Evolutionary conservation across 92 coral and sea anemone genomes (phyloP), one percentile per base, ranked within the genome.

Genomic region (Palythoa grandiflora): DNA sequence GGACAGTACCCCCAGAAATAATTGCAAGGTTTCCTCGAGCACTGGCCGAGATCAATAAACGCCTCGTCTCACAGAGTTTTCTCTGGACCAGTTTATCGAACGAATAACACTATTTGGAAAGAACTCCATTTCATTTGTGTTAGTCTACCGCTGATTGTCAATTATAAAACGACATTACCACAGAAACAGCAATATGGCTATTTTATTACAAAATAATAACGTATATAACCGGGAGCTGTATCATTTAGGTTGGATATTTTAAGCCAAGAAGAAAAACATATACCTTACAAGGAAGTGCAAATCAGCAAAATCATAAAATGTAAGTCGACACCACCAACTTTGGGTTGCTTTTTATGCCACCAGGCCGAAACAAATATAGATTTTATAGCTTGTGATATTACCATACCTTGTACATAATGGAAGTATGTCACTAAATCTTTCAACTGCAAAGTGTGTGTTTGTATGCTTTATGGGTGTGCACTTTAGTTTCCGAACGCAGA

Each of bases 81-180:
- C n/a, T 81, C 53, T 81, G 86, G 86, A 83, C 55, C 86, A 74
- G 54, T 35, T 91, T 91, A 17, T 81, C 61, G 21, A 81, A 66
- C 13, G 86, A 81, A 51, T 66, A 37, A 81, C 14, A 21, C 6
- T 16, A 63, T 59, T n/a, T 13, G 35, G 20, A 1, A 63, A 63
- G 20, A 63, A 16, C 37, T 3, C 6, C 35, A 21, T 5, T n/a
- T n/a, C 9, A n/a, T 21, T 63, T 63, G 70, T 1, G 5, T 17
- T 63, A 3, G 9, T 63, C 20, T 10, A 54, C 17, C 10, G 61
- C 61, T 54, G 10, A 7, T 0, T 3, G 61, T 54, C 3, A 15
- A 54, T 15, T 54, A 1, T 54, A 0, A 15, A 54, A 54, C 65
- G 14, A 14, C 15, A 10, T 15, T 2, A 5, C 16, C n/a, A 11